Base-by-base conservation (phyloP, 2,888 invertebrate species). In the Dynastes grantii region DNA sequence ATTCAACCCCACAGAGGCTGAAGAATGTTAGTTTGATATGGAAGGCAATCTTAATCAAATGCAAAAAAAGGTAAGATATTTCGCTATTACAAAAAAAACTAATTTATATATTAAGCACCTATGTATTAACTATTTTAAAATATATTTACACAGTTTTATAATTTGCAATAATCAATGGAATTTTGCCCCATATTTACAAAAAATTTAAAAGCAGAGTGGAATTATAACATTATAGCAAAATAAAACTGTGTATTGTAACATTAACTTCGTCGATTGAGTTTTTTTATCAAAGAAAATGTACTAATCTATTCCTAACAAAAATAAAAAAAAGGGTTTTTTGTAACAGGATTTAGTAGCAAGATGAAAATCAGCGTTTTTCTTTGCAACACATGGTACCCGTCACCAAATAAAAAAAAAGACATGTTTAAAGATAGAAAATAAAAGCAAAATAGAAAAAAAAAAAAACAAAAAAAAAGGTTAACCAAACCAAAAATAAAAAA, bases 271-370 rank as follows among this genome's bases (percentile, higher is more conserved):
- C 8, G 8, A 45, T 11, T 32, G 32, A 32, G 32, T 32, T 45
- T 11, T 40, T 8, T 45, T 45, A 45, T 45, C 8, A 45, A 9
- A 8, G 45, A 29, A 63, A 29, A 63, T 32, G 0, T n/a, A 55
- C 6, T 55, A 55, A 29, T 79, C 78, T 9, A 55, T 2, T 32
- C 3, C 32, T 32, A 32, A 32, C 5, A 16, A 16, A 32, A n/a
- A n/a, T n/a, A n/a, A n/a, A n/a, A n/a, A n/a, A n/a, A n/a, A n/a
- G n/a, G n/a, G n/a, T n/a, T n/a, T n/a, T 76, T 76, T 49, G 76
- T 76, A 76, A 76, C 27, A 53, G 76, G 80, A 67, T 70, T 55
- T 80, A 83, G 77, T 80, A 83, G 77, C 73, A 77, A 76, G 22
- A 55, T 55, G 70, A 77, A 58, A 37, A 32, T 55, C n/a, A 3